These are phyloP conservation scores for Phoronis australis DNA, from an alignment of 2,888 invertebrate species.

Conservation along the genomic window DNA sequence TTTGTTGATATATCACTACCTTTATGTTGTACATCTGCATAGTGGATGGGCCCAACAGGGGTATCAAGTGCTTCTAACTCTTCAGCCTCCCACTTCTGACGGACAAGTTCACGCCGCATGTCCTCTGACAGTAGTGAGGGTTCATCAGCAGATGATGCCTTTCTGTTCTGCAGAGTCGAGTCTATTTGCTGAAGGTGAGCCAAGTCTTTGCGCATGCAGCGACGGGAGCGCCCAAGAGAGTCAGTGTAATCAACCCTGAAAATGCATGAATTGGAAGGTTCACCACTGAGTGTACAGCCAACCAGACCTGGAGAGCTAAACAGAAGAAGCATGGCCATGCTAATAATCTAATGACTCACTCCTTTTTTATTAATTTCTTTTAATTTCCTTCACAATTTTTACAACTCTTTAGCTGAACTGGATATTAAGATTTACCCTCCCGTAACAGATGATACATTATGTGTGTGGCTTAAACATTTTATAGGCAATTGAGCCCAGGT, in stretches of 20 bases:
- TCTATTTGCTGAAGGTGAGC: slow-evolving; percentile 65
- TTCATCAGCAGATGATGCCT: neutral
- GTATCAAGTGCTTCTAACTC: slow-evolving; percentile 55
- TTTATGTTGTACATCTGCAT: slow-evolving; percentile 85
- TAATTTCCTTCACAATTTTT: too few species aligned
- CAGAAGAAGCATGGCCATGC: neutral
- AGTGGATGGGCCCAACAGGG: slow-evolving; percentile 70
- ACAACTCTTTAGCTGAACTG: too few species aligned
- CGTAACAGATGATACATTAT: too few species aligned
- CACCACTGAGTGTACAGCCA: too few species aligned
- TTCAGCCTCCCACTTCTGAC: slow-evolving; percentile 82
- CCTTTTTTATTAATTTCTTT: too few species aligned
- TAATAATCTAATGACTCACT: too few species aligned
- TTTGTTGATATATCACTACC: too few species aligned
- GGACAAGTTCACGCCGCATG: slow-evolving; percentile 56
- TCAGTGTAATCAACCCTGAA: slow-evolving; percentile 82
- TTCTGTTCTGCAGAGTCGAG: slow-evolving; percentile 6
- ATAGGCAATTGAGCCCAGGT: too few species aligned
- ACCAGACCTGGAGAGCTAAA: neutral
- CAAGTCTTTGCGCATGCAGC: slow-evolving; percentile 75
- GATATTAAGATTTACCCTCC: too few species aligned
- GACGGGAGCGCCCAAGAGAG: slow-evolving; percentile 78
- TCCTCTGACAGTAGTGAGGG: slow-evolving; percentile 59
- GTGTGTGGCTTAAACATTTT: too few species aligned
- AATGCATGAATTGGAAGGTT: too few species aligned